These are phyloP conservation scores for Sprattus sprattus DNA, from an alignment of 2,113 vertebrate species.

Conservation along the genomic window DNA sequence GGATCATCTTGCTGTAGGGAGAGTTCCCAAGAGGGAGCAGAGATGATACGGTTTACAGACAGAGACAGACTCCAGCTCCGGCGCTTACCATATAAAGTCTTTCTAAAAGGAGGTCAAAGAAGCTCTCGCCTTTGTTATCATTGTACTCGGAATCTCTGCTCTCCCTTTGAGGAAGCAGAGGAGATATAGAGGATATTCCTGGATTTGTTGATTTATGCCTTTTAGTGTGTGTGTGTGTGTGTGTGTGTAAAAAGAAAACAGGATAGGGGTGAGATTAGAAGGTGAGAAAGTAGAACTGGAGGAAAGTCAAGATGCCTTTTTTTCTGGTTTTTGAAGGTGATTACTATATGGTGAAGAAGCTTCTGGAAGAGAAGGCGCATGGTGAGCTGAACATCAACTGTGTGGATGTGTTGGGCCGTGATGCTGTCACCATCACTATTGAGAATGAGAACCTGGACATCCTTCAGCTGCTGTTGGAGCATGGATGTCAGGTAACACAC, in stretches of 20 bases:
- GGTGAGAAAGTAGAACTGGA: neutral
- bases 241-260: neutral
- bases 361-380: constrained; percentile 88
- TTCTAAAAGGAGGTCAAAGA: constrained; percentile 36
- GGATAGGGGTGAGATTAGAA: neutral
- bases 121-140: constrained; percentile 61
- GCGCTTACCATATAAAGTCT: constrained; percentile 68
- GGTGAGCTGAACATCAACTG: constrained; percentile 97
- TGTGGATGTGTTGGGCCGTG: constrained; percentile 92
- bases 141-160: constrained; percentile 42
- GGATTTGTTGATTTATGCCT: neutral
- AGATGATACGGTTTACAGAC: neutral
- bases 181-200: neutral
- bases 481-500: constrained; percentile 89
- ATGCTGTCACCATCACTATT: constrained; percentile 94
- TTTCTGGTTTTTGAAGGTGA: constrained; percentile 75
- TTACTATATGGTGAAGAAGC: constrained; percentile 99
- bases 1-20: neutral
- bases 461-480: constrained; percentile 90
- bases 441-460: constrained; percentile 98
- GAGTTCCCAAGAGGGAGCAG: neutral
- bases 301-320: neutral
- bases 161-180: neutral
- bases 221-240: neutral
- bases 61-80: constrained; percentile 34